phyloP scores from a whole-genome alignment of 1,140 invertebrate genomes.

The Drosophila paulistorum region DNA sequence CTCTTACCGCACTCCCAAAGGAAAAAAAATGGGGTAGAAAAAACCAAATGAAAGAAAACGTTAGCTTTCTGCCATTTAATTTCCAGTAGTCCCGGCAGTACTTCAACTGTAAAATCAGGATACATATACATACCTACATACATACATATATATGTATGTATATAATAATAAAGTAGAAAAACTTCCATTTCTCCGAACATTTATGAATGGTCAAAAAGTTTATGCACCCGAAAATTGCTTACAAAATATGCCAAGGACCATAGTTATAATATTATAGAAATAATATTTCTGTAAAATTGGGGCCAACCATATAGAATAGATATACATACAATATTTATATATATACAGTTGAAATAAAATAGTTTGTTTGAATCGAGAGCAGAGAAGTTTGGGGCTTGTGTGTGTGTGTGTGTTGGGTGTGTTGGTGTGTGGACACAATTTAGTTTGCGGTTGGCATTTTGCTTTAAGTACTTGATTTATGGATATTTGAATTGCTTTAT shows the following conservation, averaged over 20 bases:
- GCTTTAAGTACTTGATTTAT: conserved; percentile 75
- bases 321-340: conserved; percentile 5
- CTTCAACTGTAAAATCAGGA: conserved; percentile 76
- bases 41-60: conserved; percentile 27
- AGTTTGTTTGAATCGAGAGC: conserved; percentile 14
- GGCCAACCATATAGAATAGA: conserved; percentile 5
- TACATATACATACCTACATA: conserved; percentile 43
- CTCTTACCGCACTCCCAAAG: neutral
- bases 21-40: conserved; percentile 1
- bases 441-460: conserved; percentile 38
- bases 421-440: conserved; percentile 18
- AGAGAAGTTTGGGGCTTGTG: conserved; percentile 24
- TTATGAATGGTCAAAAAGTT: conserved; percentile 46
- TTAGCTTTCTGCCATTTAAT: conserved; percentile 67
- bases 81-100: conserved; percentile 64
- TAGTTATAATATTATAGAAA: conserved; percentile 20
- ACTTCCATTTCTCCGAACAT: conserved; percentile 19
- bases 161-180: conserved; percentile 40
- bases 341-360: conserved; percentile 9
- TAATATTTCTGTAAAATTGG: conserved; percentile 23
- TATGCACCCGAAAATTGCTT: conserved; percentile 39
- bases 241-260: conserved; percentile 18
- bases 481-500: conserved; percentile 71
- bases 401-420: neutral
- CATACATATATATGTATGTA: conserved; percentile 31